Evolutionary conservation across 1,140 invertebrate species (phyloP).

Genomic region (Drosophila aff.): DNA sequence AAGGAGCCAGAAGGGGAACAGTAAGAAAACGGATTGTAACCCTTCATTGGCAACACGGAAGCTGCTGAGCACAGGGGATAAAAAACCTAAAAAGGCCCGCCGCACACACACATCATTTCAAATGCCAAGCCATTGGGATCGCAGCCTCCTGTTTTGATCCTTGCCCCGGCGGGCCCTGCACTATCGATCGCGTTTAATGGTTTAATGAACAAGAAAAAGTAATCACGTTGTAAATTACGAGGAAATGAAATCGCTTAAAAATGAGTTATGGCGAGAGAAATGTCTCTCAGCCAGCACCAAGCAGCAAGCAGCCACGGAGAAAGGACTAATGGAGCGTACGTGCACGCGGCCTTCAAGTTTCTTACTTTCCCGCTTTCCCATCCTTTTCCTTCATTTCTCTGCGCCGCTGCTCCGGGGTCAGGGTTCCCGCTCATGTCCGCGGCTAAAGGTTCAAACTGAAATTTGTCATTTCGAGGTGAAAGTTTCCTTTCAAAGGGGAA

Average conservation of each 20-base stretch:
- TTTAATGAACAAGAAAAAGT: constrained; percentile 81
- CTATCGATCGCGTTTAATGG: constrained; percentile 78
- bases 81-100: constrained; percentile 45
- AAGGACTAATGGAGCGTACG: constrained; percentile 70
- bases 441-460: constrained; percentile 61
- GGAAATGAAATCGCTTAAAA: constrained; percentile 78
- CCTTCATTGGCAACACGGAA: constrained; percentile 47
- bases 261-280: constrained; percentile 64
- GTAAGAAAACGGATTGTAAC: constrained; percentile 38
- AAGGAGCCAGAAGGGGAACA: neutral
- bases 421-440: constrained; percentile 31
- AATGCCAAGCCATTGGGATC: constrained; percentile 42
- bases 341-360: constrained; percentile 41
- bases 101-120: constrained; percentile 57
- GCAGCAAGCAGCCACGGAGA: constrained; percentile 17
- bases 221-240: constrained; percentile 81
- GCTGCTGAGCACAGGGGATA: constrained; percentile 4
- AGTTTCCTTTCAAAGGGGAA: constrained; percentile 60
- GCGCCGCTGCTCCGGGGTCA: constrained; percentile 29
- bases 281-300: constrained; percentile 8
- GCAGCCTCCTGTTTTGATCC: constrained; percentile 57
- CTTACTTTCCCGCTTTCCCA: constrained; percentile 29
- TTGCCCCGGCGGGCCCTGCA: constrained; percentile 34
- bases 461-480: constrained; percentile 75
- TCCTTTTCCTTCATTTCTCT: constrained; percentile 8